A percentile compares a stretch with the other conserved stretches of the same genome.
These are phyloP conservation scores for Notocelia uddmanniana DNA, from an alignment of 2,888 invertebrate species.

Conservation along the genomic window DNA sequence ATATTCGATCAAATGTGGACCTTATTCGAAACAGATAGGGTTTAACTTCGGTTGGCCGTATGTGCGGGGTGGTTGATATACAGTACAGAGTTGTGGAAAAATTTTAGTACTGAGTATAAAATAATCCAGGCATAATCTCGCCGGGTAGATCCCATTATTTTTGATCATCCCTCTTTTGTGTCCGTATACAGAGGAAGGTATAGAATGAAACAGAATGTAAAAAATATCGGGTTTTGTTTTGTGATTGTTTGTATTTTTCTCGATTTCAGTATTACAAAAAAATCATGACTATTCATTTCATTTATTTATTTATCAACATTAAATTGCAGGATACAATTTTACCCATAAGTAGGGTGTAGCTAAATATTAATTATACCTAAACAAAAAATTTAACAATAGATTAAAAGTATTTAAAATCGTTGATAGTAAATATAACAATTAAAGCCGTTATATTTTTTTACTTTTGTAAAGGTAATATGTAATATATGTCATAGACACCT, in stretches of 20 bases:
- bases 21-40: constrained; percentile 47
- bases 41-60: constrained; percentile 34
- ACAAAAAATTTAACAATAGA: no score
- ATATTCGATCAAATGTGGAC: constrained; percentile 50
- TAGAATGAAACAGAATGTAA: constrained; percentile 52
- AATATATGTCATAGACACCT: neutral
- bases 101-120: constrained; percentile 76
- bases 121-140: constrained; percentile 85
- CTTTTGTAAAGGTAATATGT: neutral
- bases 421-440: no score
- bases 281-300: no score
- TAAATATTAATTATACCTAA: no score
- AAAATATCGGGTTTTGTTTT: constrained; percentile 39
- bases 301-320: no score
- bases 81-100: constrained; percentile 59
- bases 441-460: no score
- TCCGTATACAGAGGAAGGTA: constrained; percentile 44
- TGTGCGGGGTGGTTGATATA: constrained; percentile 19
- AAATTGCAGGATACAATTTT: no score
- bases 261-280: no score
- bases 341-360: no score
- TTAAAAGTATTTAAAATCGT: no score
- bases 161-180: constrained; percentile 74
- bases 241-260: constrained; percentile 16
- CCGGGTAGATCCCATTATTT: constrained; percentile 82